phyloP scores from a whole-genome alignment of 1,140 invertebrate genomes.

The Neodiprion fabricii region DNA sequence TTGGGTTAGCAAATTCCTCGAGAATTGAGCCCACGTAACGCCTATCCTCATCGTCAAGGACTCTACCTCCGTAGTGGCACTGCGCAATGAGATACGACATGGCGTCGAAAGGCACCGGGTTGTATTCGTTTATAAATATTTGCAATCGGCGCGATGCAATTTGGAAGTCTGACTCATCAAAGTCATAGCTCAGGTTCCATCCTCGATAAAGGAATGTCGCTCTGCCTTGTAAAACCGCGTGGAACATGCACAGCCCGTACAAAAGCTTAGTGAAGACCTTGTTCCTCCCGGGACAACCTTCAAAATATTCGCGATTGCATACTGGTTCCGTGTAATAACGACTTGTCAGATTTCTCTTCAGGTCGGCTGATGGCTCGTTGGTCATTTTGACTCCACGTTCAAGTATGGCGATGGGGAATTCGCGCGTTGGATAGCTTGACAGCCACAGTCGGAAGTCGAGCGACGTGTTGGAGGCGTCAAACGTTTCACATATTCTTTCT shows the following conservation, averaged over 20 bases:
- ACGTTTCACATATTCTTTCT: slow-evolving; percentile 65
- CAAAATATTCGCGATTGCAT: slow-evolving; percentile 57
- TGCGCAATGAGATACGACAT: slow-evolving; percentile 70
- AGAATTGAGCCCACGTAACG: slow-evolving; percentile 66
- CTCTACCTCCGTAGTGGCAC: slow-evolving; percentile 78
- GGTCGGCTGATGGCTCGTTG: slow-evolving; percentile 68
- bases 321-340: slow-evolving; percentile 68
- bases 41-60: slow-evolving; percentile 71
- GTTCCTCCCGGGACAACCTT: slow-evolving; percentile 50
- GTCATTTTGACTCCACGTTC: slow-evolving; percentile 76
- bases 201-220: slow-evolving; percentile 70
- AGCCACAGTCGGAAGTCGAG: slow-evolving; percentile 74
- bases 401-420: slow-evolving; percentile 71
- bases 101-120: slow-evolving; percentile 65
- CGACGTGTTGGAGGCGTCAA: slow-evolving; percentile 61
- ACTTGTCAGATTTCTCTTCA: slow-evolving; percentile 68
- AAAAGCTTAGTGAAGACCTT: slow-evolving; percentile 67
- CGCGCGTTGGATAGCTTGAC: slow-evolving; percentile 68
- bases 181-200: slow-evolving; percentile 78
- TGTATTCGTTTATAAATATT: slow-evolving; percentile 55
- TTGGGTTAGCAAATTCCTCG: slow-evolving; percentile 64
- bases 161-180: slow-evolving; percentile 73
- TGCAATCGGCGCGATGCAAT: slow-evolving; percentile 71
- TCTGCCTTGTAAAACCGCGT: slow-evolving; percentile 71
- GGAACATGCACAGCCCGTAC: slow-evolving; percentile 75